Percentiles rank a stretch among this genome's conserved stretches.
Evolutionary conservation across 2,888 invertebrate species (phyloP).

Genomic region (Lumbricus terrestris): DNA sequence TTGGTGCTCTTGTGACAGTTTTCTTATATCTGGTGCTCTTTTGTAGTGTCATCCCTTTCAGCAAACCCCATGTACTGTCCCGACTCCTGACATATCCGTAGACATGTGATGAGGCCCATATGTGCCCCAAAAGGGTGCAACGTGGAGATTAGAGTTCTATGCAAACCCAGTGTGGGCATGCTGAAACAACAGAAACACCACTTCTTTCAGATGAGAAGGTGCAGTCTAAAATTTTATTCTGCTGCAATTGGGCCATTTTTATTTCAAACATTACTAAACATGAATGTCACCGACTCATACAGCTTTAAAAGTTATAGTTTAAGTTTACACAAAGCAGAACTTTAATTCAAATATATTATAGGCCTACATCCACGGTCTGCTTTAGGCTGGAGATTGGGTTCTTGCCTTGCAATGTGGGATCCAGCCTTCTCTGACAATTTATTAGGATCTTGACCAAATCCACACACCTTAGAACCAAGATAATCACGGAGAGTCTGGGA

Average conservation of each 20-base stretch:
- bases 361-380: not conserved
- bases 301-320: not conserved
- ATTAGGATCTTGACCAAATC: too few species aligned
- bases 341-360: not conserved
- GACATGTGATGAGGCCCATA: too few species aligned
- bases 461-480: too few species aligned
- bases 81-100: too few species aligned
- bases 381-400: not conserved
- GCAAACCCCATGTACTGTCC: not conserved
- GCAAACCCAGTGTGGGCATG: too few species aligned
- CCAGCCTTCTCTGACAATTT: too few species aligned
- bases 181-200: not conserved
- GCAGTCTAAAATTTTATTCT: not conserved
- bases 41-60: not conserved
- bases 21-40: too few species aligned
- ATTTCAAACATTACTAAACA: not conserved
- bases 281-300: not conserved
- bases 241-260: not conserved
- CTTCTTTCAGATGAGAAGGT: not conserved
- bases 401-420: not conserved
- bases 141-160: too few species aligned
- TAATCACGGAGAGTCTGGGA: too few species aligned
- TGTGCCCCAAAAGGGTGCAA: too few species aligned
- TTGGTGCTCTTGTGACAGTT: too few species aligned
- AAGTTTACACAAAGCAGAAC: not conserved